phyloP scores from a whole-genome alignment of 2,797 vertebrate species.

The Echeneis naucrates region DNA sequence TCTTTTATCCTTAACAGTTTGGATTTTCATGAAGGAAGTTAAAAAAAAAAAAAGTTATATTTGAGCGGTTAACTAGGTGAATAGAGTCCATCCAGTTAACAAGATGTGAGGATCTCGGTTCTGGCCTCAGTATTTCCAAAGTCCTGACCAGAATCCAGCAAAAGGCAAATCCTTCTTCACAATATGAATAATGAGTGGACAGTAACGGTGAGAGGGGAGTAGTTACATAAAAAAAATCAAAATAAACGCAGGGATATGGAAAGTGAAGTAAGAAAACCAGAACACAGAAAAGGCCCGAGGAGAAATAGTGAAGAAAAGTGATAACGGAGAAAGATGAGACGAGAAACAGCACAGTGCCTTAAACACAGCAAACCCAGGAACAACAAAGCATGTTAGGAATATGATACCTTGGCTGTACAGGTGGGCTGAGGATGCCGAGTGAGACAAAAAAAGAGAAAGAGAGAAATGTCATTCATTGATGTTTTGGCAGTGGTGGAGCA shows the following conservation, averaged over 20 bases:
- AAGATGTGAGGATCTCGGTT: background rate
- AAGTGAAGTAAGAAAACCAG: background rate
- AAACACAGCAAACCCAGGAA: slow-evolving; percentile 41
- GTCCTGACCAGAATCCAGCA: background rate
- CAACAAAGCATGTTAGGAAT: slow-evolving; percentile 54
- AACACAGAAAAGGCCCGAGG: background rate
- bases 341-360: slow-evolving; percentile 17
- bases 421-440: slow-evolving; percentile 62
- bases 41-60: background rate
- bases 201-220: background rate
- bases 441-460: slow-evolving; percentile 49
- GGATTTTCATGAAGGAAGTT: background rate
- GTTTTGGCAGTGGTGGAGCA: background rate
- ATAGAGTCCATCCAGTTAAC: background rate
- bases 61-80: background rate
- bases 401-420: slow-evolving; percentile 70
- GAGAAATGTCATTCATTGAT: slow-evolving; percentile 43
- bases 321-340: slow-evolving; percentile 14
- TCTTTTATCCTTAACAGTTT: background rate
- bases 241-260: background rate
- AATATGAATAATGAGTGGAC: background rate
- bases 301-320: background rate
- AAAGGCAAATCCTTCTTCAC: background rate
- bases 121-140: slow-evolving; percentile 6
- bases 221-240: background rate